A percentile compares a stretch with the other conserved stretches of the same genome.
These are phyloP conservation scores for Alligator mississippiensis DNA, from an alignment of 2,113 vertebrate genomes.

Conservation along the genomic window DNA sequence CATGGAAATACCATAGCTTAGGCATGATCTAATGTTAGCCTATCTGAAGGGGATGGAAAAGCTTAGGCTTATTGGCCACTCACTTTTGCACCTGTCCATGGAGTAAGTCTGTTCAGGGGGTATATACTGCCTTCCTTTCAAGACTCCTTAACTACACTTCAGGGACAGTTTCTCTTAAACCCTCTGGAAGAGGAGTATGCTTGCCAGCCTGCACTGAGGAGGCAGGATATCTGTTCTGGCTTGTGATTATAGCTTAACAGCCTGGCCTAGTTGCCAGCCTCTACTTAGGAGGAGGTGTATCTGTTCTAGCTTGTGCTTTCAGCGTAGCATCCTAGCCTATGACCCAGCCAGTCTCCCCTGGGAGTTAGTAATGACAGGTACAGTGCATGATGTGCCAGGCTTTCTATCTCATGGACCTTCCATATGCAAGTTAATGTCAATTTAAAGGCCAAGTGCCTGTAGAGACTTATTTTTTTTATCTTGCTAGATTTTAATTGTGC, in stretches of 20 bases:
- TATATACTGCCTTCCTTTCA: neutral
- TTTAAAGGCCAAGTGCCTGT: neutral
- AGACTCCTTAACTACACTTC: neutral
- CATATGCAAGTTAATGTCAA: neutral
- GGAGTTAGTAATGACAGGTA: neutral
- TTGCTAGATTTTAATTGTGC: neutral
- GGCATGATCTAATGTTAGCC: neutral
- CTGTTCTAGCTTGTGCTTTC: neutral
- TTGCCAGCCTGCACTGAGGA: neutral
- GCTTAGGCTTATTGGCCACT: neutral
- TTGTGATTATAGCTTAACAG: neutral
- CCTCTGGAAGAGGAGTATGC: neutral
- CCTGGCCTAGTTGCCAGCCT: neutral
- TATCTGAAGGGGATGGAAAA: neutral
- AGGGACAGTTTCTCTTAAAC: neutral
- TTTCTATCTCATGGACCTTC: neutral
- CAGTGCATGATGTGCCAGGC: neutral
- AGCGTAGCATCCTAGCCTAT: neutral
- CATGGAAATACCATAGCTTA: no score
- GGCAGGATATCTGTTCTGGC: no score
- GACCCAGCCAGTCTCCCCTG: neutral
- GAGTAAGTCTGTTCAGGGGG: neutral
- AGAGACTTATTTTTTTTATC: neutral
- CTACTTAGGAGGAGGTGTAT: neutral
- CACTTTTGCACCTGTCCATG: neutral